Conservation (phyloP, 2,888 invertebrate genomes). For the Magallana nippona region DNA sequence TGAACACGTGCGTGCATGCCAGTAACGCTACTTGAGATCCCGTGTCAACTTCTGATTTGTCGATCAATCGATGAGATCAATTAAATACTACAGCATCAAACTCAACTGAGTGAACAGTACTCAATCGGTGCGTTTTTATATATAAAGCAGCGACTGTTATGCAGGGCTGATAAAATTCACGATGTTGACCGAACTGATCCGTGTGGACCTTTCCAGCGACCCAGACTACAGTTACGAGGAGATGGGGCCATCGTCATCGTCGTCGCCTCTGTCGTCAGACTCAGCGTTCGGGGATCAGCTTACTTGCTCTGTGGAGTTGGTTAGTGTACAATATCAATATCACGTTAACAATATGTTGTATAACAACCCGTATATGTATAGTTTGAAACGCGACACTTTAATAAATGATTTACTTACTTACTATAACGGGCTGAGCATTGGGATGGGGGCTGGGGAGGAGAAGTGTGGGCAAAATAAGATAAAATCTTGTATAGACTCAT, state of each 20-base stretch:
- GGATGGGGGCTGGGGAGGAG: too few species aligned
- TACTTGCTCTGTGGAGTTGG: neutral
- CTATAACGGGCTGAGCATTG: too few species aligned
- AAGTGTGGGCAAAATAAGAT: too few species aligned
- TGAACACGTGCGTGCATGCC: conserved; percentile 27
- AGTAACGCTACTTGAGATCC: neutral
- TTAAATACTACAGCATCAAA: neutral
- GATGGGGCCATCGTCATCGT: neutral
- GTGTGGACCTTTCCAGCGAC: conserved; percentile 5
- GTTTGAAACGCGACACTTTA: too few species aligned
- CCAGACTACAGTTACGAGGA: neutral
- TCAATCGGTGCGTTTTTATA: neutral
- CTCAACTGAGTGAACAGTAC: neutral
- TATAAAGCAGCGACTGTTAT: neutral
- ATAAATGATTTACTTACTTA: too few species aligned
- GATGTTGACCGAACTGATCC: neutral
- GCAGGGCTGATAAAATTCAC: neutral
- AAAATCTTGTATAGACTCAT: too few species aligned
- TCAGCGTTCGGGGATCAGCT: neutral
- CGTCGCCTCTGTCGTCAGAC: neutral
- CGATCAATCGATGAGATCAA: neutral
- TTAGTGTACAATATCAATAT: neutral
- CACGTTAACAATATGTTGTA: too few species aligned
- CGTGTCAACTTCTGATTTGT: conserved; percentile 1
- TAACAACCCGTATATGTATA: too few species aligned